phyloP scores from a whole-genome alignment of 2,797 vertebrate genomes.

The Tachyglossus aculeatus region DNA sequence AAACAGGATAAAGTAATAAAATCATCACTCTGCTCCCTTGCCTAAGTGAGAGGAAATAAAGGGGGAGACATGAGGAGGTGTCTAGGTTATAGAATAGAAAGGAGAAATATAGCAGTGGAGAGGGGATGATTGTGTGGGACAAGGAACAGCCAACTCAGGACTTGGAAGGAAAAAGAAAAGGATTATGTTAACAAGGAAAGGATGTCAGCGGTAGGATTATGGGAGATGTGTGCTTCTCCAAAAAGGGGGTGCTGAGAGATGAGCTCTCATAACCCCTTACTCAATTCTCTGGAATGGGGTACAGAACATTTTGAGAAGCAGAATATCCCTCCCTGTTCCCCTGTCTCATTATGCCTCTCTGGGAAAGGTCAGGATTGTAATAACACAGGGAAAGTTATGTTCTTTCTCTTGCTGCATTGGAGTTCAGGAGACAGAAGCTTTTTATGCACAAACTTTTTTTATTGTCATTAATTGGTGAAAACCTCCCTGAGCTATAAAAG shows the following conservation, averaged over 20 bases:
- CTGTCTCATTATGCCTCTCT: not conserved
- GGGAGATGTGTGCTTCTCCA: not conserved
- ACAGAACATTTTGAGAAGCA: not conserved
- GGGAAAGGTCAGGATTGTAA: constrained; percentile 8
- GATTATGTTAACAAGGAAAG: too few relatives aligned
- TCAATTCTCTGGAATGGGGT: too few relatives aligned
- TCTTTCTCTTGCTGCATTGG: not conserved
- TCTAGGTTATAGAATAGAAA: too few relatives aligned
- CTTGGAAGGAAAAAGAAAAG: too few relatives aligned
- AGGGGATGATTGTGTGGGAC: not conserved
- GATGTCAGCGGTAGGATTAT: not conserved
- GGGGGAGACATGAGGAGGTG: too few relatives aligned
- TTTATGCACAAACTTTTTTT: not conserved
- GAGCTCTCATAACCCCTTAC: not conserved
- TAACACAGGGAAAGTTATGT: not conserved
- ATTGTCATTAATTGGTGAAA: constrained; percentile 6
- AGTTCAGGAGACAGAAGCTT: not conserved
- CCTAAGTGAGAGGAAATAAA: not conserved
- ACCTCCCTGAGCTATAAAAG: constrained; percentile 1
- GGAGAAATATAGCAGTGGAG: not conserved
- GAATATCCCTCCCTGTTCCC: not conserved
- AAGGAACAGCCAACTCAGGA: not conserved
- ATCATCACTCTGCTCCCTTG: not conserved
- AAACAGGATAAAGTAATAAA: not conserved
- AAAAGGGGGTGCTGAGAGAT: not conserved